Evolutionary conservation across 2,888 invertebrate genomes (phyloP).

Genomic region (Hipparchia semele): DNA sequence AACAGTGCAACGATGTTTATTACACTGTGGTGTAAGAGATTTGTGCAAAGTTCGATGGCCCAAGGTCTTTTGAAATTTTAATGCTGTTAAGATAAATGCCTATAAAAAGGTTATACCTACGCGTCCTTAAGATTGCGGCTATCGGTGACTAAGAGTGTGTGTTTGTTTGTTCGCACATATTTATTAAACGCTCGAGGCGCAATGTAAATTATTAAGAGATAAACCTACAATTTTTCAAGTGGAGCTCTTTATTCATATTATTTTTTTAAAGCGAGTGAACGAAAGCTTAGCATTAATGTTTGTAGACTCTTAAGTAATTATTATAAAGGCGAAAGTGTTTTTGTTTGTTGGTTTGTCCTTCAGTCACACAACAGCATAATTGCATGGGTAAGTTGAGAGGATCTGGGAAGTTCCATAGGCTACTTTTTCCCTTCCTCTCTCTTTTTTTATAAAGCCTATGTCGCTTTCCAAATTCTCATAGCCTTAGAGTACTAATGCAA

Average conservation of each 20-base stretch:
- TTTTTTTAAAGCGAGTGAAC: not conserved
- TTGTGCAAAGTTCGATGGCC: slow-evolving; percentile 29
- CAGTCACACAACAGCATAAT: too few species aligned
- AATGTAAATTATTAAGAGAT: slow-evolving; percentile 14
- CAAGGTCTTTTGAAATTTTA: slow-evolving; percentile 49
- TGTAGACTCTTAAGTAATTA: too few species aligned
- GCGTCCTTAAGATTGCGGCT: slow-evolving; percentile 23
- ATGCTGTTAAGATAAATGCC: slow-evolving; percentile 50
- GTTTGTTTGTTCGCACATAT: slow-evolving; percentile 24
- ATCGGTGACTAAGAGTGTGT: slow-evolving; percentile 23
- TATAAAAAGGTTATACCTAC: slow-evolving; percentile 48
- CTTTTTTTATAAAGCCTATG: too few species aligned
- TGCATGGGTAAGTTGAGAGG: too few species aligned
- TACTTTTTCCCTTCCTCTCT: too few species aligned
- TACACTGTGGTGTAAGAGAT: slow-evolving; percentile 28
- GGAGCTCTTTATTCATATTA: not conserved
- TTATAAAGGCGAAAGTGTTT: too few species aligned
- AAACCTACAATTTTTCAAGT: not conserved
- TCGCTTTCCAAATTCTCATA: too few species aligned
- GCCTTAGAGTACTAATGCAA: too few species aligned
- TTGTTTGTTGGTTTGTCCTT: too few species aligned
- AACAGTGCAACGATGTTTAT: slow-evolving; percentile 39
- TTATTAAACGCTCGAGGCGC: slow-evolving; percentile 16
- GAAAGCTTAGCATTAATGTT: too few species aligned
- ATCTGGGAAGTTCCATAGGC: too few species aligned